These are phyloP conservation scores for Macrosoma leucophasiata DNA, from an alignment of 2,888 invertebrate genomes.

Conservation along the genomic window DNA sequence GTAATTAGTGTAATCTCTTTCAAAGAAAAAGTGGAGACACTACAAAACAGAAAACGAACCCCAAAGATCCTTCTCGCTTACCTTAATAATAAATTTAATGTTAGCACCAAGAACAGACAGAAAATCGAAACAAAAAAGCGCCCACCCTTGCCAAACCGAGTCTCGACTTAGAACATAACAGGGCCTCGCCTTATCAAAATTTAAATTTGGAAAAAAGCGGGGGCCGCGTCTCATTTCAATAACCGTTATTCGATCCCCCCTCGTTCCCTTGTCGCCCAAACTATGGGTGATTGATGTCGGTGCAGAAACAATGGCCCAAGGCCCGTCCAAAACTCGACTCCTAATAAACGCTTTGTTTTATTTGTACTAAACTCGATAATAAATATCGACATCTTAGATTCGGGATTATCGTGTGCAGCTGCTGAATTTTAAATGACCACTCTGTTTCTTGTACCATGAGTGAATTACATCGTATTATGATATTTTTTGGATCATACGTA, in stretches of 20 bases:
- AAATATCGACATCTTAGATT: constrained; percentile 64
- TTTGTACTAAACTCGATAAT: constrained; percentile 66
- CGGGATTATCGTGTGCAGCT: constrained; percentile 52
- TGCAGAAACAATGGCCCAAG: constrained; percentile 67
- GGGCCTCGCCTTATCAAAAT: constrained; percentile 74
- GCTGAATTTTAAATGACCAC: constrained; percentile 30
- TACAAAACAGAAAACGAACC: constrained; percentile 7
- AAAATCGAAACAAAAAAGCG: constrained; percentile 57
- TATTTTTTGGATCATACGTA: too few species aligned
- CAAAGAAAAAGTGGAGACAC: too few species aligned
- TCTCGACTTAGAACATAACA: constrained; percentile 67
- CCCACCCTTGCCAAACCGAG: constrained; percentile 56
- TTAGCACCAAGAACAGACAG: constrained; percentile 47
- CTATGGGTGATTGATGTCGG: constrained; percentile 70
- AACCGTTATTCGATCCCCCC: constrained; percentile 64
- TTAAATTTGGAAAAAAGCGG: constrained; percentile 74
- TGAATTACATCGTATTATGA: too few species aligned
- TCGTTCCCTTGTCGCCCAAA: constrained; percentile 35
- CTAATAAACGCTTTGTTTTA: constrained; percentile 74
- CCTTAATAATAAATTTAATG: constrained; percentile 34
- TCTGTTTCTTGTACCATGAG: too few species aligned
- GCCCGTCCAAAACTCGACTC: constrained; percentile 64
- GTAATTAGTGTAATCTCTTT: too few species aligned
- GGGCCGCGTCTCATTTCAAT: constrained; percentile 72
- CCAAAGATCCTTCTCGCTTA: constrained; percentile 15